Evolutionary conservation across 2,888 invertebrate genomes (phyloP), one percentile per base, ranked within the genome.

Genomic region (Dryocosmus kuriphilus): DNA sequence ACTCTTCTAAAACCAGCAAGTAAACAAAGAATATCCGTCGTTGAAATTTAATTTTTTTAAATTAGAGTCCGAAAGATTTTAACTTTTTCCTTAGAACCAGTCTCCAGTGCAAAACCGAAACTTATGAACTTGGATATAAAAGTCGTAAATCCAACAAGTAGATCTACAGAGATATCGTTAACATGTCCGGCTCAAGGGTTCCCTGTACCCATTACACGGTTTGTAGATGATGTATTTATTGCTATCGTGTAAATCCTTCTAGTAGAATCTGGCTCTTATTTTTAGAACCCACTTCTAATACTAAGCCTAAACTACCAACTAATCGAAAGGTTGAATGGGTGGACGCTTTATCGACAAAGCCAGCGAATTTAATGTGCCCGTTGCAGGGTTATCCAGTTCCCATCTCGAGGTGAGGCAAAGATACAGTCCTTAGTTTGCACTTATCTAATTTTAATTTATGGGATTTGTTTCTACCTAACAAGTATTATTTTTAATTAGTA

Each of bases 351-450:
- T 79, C 82, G 46, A 78, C 65, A 67, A 83, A 74, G 22, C 81
- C 86, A n/a, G 78, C 86, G 55, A 87, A 87, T 81, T 91, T 96
- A 84, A 93, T 95, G 89, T 96, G 96, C 91, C 95, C 95, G 91
- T 95, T 96, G 84, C 96, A 96, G 93, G 96, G 95, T 86, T 95
- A 94, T 92, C 96, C 96, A 86, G 94, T 95, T 89, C 90, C 90
- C 80, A 83, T 89, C 79, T 89, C 85, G 84, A 91, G 91, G 91
- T 91, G 84, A 88, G 86, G 46, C 7, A 19, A 22, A 67, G 27
- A 41, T 27, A 22, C 22, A 41, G 16, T 8, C 8, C 24, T 16
- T 24, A 67, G 9, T 46, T 16, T 46, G 16, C 30, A 27, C 14
- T 24, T 19, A 4, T 65, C 24, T 65, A 14, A 24, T 16, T 32